These are phyloP conservation scores for Propithecus perrieri DNA, from an alignment of 2,797 vertebrate species.

Conservation along the genomic window DNA sequence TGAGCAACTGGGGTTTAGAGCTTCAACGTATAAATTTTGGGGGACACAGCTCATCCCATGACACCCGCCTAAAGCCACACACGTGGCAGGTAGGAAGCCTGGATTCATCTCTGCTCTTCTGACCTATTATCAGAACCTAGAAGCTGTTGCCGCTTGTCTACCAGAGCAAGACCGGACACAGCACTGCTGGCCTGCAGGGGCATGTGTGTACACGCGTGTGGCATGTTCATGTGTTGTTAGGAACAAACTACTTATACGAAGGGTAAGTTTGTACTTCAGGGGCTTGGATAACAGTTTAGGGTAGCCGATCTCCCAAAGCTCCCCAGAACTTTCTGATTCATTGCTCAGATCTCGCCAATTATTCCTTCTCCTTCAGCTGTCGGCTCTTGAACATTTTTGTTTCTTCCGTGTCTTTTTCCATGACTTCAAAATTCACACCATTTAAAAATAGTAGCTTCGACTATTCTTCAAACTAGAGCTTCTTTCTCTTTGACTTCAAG, in stretches of 20 bases:
- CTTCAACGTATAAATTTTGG: not conserved
- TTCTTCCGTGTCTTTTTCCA: conserved; percentile 70
- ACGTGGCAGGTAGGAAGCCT: not conserved
- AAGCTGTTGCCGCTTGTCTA: no score
- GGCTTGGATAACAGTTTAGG: conserved; percentile 56
- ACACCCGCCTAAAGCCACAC: not conserved
- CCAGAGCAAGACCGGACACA: not conserved
- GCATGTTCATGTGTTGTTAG: not conserved
- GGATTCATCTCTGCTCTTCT: not conserved
- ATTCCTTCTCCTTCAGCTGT: conserved; percentile 30
- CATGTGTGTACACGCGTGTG: not conserved
- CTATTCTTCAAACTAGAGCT: conserved; percentile 46
- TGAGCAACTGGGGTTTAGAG: not conserved
- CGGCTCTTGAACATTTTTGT: conserved; percentile 68
- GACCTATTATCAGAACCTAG: not conserved
- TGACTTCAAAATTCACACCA: conserved; percentile 81
- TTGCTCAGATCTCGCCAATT: conserved; percentile 67
- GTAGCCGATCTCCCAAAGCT: conserved; percentile 43
- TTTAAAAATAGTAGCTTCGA: conserved; percentile 76
- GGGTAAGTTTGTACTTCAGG: not conserved
- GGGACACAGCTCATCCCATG: not conserved
- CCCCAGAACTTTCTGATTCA: conserved; percentile 62
- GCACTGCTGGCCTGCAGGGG: not conserved
- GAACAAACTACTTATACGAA: not conserved
- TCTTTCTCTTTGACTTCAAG: conserved; percentile 78